Conservation (phyloP, 2,113 vertebrate species). For the Engraulis encrasicolus region DNA sequence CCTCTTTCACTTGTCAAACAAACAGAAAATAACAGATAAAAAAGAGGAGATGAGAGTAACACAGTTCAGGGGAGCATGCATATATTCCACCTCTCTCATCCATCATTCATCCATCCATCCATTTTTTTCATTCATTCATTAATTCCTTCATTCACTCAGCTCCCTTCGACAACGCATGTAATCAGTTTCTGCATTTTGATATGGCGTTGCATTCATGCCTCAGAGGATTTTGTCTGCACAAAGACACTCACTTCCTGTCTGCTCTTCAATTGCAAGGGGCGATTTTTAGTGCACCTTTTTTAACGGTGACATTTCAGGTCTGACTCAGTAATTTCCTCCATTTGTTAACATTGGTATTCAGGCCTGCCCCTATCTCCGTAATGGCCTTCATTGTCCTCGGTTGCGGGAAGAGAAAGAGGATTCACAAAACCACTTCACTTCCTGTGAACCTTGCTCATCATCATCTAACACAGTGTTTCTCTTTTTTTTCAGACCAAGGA, state of each 20-base stretch:
- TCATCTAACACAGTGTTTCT: too few species aligned
- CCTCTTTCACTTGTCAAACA: not conserved
- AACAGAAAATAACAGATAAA: not conserved
- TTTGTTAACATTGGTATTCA: not conserved
- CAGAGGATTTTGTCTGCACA: not conserved
- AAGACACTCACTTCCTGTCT: not conserved
- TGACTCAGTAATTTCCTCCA: not conserved
- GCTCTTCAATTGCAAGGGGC: not conserved
- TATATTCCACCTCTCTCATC: not conserved
- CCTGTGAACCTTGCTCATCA: too few species aligned
- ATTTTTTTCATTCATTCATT: too few species aligned
- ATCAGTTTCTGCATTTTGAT: slow-evolving; percentile 4
- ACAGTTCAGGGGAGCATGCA: not conserved
- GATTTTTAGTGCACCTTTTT: not conserved
- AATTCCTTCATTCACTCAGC: not conserved
- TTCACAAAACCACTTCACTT: too few species aligned
- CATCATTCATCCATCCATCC: too few species aligned
- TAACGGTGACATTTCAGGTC: not conserved
- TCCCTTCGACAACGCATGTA: not conserved
- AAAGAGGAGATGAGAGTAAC: not conserved
- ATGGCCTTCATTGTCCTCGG: not conserved
- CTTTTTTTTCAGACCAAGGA: too few species aligned
- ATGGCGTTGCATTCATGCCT: not conserved
- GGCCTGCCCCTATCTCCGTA: not conserved
- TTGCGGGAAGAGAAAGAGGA: not conserved